phyloP scores from a whole-genome alignment of 2,888 invertebrate genomes.

The Dryocosmus kuriphilus region DNA sequence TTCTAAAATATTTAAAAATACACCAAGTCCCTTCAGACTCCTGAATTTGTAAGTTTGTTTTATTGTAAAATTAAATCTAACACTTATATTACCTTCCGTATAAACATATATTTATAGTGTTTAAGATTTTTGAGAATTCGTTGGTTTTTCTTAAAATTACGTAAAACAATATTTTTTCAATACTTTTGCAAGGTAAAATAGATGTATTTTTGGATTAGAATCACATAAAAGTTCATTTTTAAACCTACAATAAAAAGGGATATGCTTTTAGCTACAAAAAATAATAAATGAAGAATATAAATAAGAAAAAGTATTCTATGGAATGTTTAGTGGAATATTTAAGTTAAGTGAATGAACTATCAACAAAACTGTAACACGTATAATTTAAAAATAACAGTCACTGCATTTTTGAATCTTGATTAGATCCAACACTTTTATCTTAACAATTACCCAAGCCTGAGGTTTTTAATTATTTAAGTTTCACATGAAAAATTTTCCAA shows the following conservation, averaged over 20 bases:
- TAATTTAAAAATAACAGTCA: neutral
- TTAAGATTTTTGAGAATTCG: neutral
- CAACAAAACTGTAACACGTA: neutral
- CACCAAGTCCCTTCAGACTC: neutral
- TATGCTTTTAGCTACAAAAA: neutral
- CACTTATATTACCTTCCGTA: neutral
- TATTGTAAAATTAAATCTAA: conserved; percentile 13
- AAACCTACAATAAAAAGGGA: neutral
- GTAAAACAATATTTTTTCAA: neutral
- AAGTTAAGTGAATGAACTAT: neutral
- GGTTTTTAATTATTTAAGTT: neutral
- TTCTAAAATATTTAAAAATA: neutral
- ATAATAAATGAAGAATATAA: neutral
- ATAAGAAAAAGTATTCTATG: neutral
- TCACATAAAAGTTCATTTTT: neutral
- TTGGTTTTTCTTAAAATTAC: neutral
- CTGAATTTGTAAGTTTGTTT: neutral
- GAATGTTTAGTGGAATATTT: neutral
- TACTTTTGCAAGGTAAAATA: neutral
- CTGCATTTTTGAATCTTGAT: neutral
- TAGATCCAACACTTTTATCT: neutral
- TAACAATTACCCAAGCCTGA: neutral
- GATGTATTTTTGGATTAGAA: neutral
- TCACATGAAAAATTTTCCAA: too few species aligned
- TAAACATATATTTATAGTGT: neutral